Evolutionary conservation across 1,140 invertebrate species (phyloP).

Genomic region (Sitobion miscanthi): DNA sequence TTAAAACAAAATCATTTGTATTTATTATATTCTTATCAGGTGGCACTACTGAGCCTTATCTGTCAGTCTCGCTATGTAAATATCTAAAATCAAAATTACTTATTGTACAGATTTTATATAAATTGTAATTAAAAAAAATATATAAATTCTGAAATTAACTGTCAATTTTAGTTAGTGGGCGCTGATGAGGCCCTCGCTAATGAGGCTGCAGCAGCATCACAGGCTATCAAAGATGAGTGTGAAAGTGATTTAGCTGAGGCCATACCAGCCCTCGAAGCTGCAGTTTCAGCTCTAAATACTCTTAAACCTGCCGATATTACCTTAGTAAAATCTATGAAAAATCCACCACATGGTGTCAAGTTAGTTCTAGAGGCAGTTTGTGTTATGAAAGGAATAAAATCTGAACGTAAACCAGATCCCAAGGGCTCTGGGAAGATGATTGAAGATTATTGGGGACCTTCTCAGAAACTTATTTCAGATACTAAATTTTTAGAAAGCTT

Average conservation of each 20-base stretch:
- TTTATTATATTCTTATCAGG: background rate
- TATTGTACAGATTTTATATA: too few relatives aligned
- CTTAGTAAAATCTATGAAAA: constrained; percentile 96
- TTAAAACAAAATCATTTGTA: constrained; percentile 26
- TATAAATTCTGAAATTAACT: background rate
- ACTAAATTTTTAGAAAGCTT: constrained; percentile 90
- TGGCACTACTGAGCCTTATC: too few relatives aligned
- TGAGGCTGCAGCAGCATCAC: constrained; percentile 93
- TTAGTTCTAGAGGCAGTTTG: constrained; percentile 95
- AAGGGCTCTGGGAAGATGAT: constrained; percentile 75
- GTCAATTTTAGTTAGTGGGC: constrained; percentile 75
- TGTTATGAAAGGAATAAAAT: constrained; percentile 86
- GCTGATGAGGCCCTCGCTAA: constrained; percentile 96
- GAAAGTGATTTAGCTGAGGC: constrained; percentile 96
- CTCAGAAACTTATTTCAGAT: constrained; percentile 88
- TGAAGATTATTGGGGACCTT: constrained; percentile 94
- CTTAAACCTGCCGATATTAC: constrained; percentile 93
- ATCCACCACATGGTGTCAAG: constrained; percentile 90
- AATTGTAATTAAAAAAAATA: too few relatives aligned
- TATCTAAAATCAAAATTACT: too few relatives aligned
- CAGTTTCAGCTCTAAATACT: constrained; percentile 86
- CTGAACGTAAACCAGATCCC: constrained; percentile 86
- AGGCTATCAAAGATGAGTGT: constrained; percentile 97
- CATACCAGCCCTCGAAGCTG: constrained; percentile 91
- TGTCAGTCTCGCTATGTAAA: too few relatives aligned